These are phyloP conservation scores for Erythrocercus mccallii DNA, from an alignment of 2,113 vertebrate genomes.

Conservation along the genomic window DNA sequence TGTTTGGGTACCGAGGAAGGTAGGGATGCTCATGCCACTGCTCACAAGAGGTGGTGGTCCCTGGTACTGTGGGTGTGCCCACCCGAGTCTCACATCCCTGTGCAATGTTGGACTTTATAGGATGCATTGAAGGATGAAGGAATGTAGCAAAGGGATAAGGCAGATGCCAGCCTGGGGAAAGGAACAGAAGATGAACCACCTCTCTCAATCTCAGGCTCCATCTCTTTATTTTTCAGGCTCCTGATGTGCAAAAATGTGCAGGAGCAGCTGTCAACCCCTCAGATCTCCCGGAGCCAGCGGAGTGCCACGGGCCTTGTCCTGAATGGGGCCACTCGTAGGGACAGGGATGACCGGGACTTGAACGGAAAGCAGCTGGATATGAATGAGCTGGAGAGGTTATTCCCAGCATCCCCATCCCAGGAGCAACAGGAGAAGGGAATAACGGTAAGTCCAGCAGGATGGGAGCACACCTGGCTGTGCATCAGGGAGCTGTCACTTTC, in stretches of 20 bases:
- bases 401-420: slow-evolving; percentile 60
- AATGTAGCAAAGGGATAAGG: neutral
- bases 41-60: neutral
- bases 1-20: slow-evolving; percentile 95
- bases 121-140: neutral
- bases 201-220: neutral
- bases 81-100: neutral
- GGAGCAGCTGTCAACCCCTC: slow-evolving; percentile 82
- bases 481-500: fast-evolving
- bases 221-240: slow-evolving; percentile 72
- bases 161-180: neutral
- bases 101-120: too few species aligned
- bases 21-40: neutral
- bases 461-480: neutral
- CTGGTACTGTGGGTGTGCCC: neutral
- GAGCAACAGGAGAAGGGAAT: slow-evolving; percentile 61
- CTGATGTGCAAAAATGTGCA: slow-evolving; percentile 90
- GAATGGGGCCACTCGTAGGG: slow-evolving; percentile 69
- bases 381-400: slow-evolving; percentile 89
- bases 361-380: slow-evolving; percentile 71
- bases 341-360: slow-evolving; percentile 67
- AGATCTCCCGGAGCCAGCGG: slow-evolving; percentile 74
- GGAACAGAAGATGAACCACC: neutral
- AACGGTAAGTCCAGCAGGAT: slow-evolving; percentile 67
- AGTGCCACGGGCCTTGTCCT: slow-evolving; percentile 67